Conservation (phyloP, 2,113 vertebrate species). For the Xenopus laevis region DNA sequence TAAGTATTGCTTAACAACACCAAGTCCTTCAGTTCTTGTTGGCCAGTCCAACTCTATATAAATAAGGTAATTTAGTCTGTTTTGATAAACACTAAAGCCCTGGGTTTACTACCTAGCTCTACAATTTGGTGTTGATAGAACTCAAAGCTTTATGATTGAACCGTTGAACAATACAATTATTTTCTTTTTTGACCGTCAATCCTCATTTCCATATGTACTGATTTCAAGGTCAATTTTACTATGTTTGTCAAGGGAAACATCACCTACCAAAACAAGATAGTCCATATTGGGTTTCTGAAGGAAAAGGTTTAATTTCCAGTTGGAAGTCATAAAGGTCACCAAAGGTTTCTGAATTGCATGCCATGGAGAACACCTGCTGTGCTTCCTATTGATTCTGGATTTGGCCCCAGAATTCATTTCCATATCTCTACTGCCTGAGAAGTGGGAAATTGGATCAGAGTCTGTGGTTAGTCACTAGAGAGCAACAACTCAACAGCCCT, state of each 20-base stretch:
- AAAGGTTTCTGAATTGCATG: constrained; percentile 27
- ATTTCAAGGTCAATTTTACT: not conserved
- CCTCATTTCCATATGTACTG: not conserved
- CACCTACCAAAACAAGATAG: not conserved
- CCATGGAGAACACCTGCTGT: constrained; percentile 26
- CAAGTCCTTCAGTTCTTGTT: too few species aligned
- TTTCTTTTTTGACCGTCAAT: not conserved
- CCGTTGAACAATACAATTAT: too few species aligned
- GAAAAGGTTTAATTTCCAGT: constrained; percentile 19
- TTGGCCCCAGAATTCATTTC: constrained; percentile 26
- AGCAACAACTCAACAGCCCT: constrained; percentile 10
- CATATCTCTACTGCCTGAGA: constrained; percentile 18
- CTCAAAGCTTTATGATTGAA: too few species aligned
- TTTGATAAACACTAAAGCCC: too few species aligned
- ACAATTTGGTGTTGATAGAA: too few species aligned
- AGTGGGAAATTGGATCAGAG: constrained; percentile 30
- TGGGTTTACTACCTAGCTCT: too few species aligned
- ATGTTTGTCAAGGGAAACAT: not conserved
- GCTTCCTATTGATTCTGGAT: constrained; percentile 24
- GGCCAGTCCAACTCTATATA: too few species aligned
- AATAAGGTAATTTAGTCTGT: too few species aligned
- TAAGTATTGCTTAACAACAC: too few species aligned
- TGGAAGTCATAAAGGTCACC: constrained; percentile 23
- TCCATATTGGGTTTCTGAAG: not conserved
- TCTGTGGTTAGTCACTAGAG: constrained; percentile 29